Evolutionary conservation across 2,888 invertebrate species (phyloP).

Genomic region (Athripsodes cinereus): DNA sequence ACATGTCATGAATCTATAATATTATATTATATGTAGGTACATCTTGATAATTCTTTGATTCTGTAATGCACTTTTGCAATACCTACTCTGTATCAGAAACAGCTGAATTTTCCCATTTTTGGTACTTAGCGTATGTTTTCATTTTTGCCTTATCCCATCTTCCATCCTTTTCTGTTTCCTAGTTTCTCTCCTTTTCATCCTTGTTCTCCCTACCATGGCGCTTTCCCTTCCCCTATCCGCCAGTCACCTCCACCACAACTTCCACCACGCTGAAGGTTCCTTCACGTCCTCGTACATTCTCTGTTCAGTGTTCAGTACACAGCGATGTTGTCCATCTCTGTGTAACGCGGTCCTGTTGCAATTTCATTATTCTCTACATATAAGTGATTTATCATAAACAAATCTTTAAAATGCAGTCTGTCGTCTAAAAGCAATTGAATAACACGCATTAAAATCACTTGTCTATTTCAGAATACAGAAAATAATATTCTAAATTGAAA

Average conservation of each 20-base stretch:
- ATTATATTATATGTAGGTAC: too few relatives aligned
- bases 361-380: not conserved
- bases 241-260: too few relatives aligned
- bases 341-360: not conserved
- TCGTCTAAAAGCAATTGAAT: too few relatives aligned
- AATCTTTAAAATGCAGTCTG: too few relatives aligned
- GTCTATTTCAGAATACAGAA: too few relatives aligned
- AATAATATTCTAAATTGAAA: too few relatives aligned
- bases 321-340: not conserved
- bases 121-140: not conserved
- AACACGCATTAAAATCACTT: too few relatives aligned
- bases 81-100: too few relatives aligned
- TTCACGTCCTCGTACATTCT: not conserved
- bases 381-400: not conserved
- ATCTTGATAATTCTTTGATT: too few relatives aligned
- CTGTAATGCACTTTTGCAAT: too few relatives aligned
- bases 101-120: too few relatives aligned
- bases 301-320: not conserved
- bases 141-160: not conserved
- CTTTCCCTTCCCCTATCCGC: not conserved
- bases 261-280: not conserved
- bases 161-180: not conserved
- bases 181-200: not conserved
- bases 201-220: not conserved
- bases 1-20: too few relatives aligned